Evolutionary conservation across 2,797 vertebrate genomes (phyloP).

Genomic region (Bucorvus abyssinicus): DNA sequence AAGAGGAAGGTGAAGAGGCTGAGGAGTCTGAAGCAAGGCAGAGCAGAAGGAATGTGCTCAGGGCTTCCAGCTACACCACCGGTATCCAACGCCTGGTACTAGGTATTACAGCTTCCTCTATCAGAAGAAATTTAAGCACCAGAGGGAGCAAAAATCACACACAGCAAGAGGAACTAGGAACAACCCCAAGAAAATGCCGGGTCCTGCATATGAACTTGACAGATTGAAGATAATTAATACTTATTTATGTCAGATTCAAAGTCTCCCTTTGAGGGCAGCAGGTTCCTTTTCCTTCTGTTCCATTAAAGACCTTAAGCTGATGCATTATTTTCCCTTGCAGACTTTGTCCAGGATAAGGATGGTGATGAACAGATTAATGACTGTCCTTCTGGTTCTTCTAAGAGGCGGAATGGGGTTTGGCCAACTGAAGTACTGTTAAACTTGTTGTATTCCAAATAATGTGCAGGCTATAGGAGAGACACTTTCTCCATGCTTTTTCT

Average conservation of each 20-base stretch:
- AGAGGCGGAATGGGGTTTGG: background rate
- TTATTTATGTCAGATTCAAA: background rate
- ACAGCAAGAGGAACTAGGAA: background rate
- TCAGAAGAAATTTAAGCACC: background rate
- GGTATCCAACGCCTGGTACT: background rate
- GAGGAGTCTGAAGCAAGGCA: background rate
- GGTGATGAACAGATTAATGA: background rate
- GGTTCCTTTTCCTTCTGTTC: background rate
- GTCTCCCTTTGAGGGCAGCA: background rate
- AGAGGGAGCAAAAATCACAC: background rate
- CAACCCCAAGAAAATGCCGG: background rate
- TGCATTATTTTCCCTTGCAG: background rate
- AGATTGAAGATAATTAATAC: background rate
- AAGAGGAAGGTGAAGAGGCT: background rate
- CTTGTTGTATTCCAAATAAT: background rate
- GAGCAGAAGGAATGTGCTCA: background rate
- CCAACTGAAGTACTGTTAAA: background rate
- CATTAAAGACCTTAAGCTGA: background rate
- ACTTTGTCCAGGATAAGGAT: background rate
- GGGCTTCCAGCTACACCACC: background rate
- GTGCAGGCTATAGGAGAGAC: background rate
- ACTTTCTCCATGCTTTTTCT: accelerated
- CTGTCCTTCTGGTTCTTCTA: background rate
- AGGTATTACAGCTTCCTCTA: background rate
- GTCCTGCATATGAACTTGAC: background rate